A percentile compares a stretch with the other conserved stretches of the same genome.
phyloP scores from a whole-genome alignment of 2,888 invertebrate genomes.

The Hypomecis punctinalis region DNA sequence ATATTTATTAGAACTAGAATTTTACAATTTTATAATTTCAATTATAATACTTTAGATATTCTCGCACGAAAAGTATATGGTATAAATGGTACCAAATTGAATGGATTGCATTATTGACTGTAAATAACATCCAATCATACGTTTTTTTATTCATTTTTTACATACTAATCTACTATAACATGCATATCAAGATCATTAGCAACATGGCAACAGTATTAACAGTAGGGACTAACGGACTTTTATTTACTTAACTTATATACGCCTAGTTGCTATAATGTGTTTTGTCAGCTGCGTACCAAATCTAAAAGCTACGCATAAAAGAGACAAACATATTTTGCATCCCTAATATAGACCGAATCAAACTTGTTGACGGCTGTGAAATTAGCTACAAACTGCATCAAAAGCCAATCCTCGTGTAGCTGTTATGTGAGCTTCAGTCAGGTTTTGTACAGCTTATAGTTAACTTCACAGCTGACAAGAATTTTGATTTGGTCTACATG shows the following conservation, averaged over 20 bases:
- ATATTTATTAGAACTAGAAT: conserved; percentile 4
- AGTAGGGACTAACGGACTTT: conserved; percentile 14
- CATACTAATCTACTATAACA: conserved; percentile 29
- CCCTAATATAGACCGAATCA: neutral
- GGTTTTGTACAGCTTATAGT: too few relatives aligned
- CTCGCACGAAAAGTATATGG: too few relatives aligned
- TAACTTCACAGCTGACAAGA: too few relatives aligned
- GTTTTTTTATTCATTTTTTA: conserved; percentile 32
- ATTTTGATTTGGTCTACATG: too few relatives aligned
- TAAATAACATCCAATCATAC: conserved; percentile 52
- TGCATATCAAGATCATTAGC: conserved; percentile 13
- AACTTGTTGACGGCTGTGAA: neutral
- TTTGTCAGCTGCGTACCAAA: neutral
- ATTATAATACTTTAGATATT: too few relatives aligned
- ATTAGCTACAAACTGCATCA: too few relatives aligned
- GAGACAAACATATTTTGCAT: neutral
- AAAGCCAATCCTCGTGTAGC: too few relatives aligned
- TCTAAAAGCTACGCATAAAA: neutral
- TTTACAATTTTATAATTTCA: neutral
- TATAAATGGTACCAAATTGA: conserved; percentile 58
- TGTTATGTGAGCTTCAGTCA: too few relatives aligned
- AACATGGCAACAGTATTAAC: neutral
- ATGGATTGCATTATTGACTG: conserved; percentile 58
- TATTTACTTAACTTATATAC: neutral
- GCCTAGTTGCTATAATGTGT: neutral